Evolutionary conservation across 2,888 invertebrate species (phyloP), one percentile per base, ranked within the genome.

Genomic region (Pristionchus japonicus): DNA sequence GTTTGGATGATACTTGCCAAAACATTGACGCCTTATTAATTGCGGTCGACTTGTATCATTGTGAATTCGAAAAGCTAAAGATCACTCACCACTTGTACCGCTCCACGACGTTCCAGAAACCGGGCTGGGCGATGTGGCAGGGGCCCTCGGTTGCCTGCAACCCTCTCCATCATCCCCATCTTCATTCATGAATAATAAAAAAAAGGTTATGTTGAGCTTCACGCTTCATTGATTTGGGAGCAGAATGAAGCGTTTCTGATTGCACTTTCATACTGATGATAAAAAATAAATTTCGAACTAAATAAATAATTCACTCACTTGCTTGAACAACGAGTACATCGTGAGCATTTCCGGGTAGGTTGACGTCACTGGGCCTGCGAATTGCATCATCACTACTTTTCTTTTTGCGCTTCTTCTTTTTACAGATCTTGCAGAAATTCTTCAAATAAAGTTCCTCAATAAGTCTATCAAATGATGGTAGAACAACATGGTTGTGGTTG

Each of bases 251-350:
- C n/a, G n/a, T n/a, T n/a, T n/a, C n/a, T n/a, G n/a, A n/a, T n/a
- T n/a, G n/a, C n/a, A n/a, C n/a, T n/a, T n/a, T n/a, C n/a, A n/a
- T n/a, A n/a, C n/a, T 23, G n/a, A 57, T 57, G 6, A 20, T 57
- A 57, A 57, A 57, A 57, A 23, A 57, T 23, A 57, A n/a, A 4
- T 57, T 23, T 17, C 17, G 57, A 17, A 57, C 23, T 17, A 64
- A 64, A 64, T 67, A 15, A 6, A 67, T 15, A 34, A 43, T 64
- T 85, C 37, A 7, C 15, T 17, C 11, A 86, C 86, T 34, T 86
- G 86, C n/a, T 86, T 86, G 49, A 70, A 86, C 2, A 86, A 27
- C 27, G 31, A 70, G 23, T 86, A 86, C 86, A 86, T 86, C 15
- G 67, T 70, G 1, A 86, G 57, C 86, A 86, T 86, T 40, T 86